Conservation (phyloP, 2,113 vertebrate species). For the Nothoprocta pentlandii region DNA sequence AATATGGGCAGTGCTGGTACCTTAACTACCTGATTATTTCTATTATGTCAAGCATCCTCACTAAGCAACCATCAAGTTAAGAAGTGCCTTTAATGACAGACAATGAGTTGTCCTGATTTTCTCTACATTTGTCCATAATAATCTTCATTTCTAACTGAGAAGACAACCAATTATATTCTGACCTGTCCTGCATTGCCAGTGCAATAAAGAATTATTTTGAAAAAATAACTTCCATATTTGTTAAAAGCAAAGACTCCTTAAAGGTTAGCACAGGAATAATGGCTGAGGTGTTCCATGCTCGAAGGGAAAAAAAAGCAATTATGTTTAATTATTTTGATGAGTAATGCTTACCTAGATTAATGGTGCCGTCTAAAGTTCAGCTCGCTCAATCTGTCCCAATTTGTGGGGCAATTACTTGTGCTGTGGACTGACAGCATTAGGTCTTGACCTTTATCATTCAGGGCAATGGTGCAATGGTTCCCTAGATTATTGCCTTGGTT, state of each 20-base stretch:
- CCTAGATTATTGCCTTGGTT: background rate
- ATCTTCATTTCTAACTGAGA: background rate
- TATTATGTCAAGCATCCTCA: conserved; percentile 28
- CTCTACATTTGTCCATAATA: background rate
- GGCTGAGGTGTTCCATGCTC: background rate
- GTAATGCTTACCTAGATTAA: conserved; percentile 26
- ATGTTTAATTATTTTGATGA: conserved; percentile 44
- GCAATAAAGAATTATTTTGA: background rate
- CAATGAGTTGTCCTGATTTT: background rate
- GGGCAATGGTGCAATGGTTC: background rate
- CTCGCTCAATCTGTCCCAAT: conserved; percentile 30
- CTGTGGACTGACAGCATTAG: background rate
- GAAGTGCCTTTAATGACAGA: background rate
- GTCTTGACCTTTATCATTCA: conserved; percentile 46
- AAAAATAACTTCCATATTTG: background rate
- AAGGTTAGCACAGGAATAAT: conserved; percentile 29
- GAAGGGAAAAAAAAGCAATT: conserved; percentile 38
- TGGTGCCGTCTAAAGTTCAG: conserved; percentile 1
- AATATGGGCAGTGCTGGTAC: background rate
- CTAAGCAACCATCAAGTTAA: background rate
- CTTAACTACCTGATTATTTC: conserved; percentile 20
- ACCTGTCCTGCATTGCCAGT: background rate
- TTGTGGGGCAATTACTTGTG: conserved; percentile 25
- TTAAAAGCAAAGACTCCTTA: background rate
- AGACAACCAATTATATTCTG: background rate